A percentile compares a stretch with the other conserved stretches of the same genome.
These are phyloP conservation scores for Cottus gobio DNA, from an alignment of 2,113 vertebrate genomes.

Conservation along the genomic window DNA sequence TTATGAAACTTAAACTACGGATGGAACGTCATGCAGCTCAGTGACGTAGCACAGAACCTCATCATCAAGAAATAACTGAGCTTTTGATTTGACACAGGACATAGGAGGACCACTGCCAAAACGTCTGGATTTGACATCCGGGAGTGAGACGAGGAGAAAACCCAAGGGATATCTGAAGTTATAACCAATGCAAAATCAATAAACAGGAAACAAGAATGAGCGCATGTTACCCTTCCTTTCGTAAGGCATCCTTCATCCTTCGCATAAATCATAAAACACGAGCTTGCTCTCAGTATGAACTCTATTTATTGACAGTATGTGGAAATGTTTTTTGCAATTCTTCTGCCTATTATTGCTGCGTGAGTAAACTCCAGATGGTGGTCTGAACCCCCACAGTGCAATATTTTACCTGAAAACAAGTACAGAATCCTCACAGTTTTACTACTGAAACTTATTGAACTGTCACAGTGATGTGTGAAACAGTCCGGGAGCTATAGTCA, in stretches of 20 bases:
- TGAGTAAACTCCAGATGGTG: neutral
- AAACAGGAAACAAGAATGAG: neutral
- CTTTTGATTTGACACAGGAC: neutral
- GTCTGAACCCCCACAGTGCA: neutral
- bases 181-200: neutral
- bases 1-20: neutral
- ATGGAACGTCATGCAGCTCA: neutral
- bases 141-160: neutral
- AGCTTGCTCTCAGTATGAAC: neutral
- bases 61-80: neutral
- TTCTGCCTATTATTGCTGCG: neutral
- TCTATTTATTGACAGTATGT: neutral
- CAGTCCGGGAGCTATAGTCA: neutral
- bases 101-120: too few species aligned
- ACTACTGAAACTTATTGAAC: neutral
- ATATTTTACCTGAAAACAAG: neutral
- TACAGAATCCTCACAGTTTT: neutral
- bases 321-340: neutral
- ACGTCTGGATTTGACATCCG: neutral
- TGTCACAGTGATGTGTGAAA: neutral
- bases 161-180: neutral
- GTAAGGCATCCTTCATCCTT: neutral
- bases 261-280: conserved; percentile 2
- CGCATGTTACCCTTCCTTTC: neutral
- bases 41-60: neutral